Percentiles rank a stretch among this genome's conserved stretches.
Evolutionary conservation across 2,113 vertebrate species (phyloP).

Genomic region (Sclerurus mexicanus): DNA sequence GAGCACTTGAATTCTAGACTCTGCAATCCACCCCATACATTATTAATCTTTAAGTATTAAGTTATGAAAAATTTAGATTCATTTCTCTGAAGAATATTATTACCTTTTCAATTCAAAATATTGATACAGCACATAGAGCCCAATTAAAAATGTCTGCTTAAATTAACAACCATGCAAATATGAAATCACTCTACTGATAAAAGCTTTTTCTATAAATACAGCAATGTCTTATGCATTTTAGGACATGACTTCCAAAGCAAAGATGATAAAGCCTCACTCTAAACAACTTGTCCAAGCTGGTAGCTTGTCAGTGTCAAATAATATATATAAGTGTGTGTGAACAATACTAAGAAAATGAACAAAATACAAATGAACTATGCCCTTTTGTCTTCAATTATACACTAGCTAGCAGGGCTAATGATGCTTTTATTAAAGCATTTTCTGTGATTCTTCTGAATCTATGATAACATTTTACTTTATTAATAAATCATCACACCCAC

Average conservation of each 20-base stretch:
- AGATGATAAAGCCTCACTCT: constrained; percentile 6
- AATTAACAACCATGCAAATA: not conserved
- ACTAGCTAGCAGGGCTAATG: constrained; percentile 22
- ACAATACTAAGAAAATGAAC: not conserved
- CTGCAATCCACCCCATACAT: not conserved
- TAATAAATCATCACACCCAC: constrained; percentile 33
- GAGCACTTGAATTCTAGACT: not conserved
- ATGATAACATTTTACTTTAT: constrained; percentile 3
- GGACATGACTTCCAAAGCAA: constrained; percentile 1
- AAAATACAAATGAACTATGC: constrained; percentile 13
- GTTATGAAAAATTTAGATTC: constrained; percentile 53
- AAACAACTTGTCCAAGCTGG: not conserved
- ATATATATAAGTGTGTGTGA: not conserved
- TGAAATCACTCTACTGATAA: not conserved
- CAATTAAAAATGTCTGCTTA: not conserved
- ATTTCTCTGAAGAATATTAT: constrained; percentile 2
- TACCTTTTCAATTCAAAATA: constrained; percentile 41
- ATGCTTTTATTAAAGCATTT: not conserved
- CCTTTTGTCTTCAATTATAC: constrained; percentile 7
- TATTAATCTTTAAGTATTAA: constrained; percentile 50
- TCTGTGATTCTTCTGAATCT: not conserved
- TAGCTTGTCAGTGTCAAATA: not conserved
- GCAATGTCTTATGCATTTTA: not conserved
- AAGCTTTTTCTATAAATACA: not conserved
- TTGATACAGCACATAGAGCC: not conserved